These are phyloP conservation scores for Megaptera novaeangliae DNA, from an alignment of 2,113 vertebrate species.

Conservation along the genomic window DNA sequence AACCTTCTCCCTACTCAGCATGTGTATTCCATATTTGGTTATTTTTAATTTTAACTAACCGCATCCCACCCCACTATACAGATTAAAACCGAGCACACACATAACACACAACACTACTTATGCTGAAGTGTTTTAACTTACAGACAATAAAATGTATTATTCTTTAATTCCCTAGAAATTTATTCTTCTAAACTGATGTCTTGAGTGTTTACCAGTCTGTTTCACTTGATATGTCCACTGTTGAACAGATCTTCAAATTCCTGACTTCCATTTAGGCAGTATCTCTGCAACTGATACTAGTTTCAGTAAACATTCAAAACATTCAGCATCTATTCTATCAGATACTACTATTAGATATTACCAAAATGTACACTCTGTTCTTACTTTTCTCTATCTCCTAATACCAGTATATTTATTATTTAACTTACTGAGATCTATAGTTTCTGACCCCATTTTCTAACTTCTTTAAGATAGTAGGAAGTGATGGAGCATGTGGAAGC, in stretches of 20 bases:
- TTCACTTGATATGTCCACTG: background rate
- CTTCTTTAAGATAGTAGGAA: background rate
- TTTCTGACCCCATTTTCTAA: background rate
- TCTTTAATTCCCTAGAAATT: background rate
- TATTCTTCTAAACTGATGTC: background rate
- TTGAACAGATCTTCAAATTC: background rate
- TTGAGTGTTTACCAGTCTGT: background rate
- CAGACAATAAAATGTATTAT: background rate
- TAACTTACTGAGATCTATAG: background rate
- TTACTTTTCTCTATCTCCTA: background rate
- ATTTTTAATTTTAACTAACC: slow-evolving; percentile 23
- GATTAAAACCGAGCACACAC: background rate
- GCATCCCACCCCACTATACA: background rate
- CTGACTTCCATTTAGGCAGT: background rate
- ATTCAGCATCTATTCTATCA: background rate
- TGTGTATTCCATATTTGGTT: slow-evolving; percentile 15
- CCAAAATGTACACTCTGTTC: background rate
- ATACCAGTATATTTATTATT: background rate
- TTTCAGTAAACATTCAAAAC: background rate
- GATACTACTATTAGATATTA: background rate
- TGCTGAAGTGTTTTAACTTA: background rate
- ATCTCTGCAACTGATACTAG: background rate
- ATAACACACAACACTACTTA: background rate
- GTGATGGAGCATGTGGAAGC: background rate
- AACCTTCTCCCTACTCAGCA: background rate